Conservation (phyloP, 2,888 invertebrate genomes). For the Brassicogethes aeneus region DNA sequence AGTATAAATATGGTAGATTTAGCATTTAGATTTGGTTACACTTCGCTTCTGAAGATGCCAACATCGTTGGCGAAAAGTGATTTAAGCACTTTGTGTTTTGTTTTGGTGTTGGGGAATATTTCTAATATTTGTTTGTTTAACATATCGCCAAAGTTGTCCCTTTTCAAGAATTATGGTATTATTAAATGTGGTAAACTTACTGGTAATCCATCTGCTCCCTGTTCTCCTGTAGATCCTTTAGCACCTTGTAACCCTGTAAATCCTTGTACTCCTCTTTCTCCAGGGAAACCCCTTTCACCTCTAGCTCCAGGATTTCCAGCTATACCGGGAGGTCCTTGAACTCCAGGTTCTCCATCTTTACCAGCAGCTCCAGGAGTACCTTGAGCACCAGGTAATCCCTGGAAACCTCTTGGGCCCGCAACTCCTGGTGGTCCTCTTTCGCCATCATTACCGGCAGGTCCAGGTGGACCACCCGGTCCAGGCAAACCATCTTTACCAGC, state of each 20-base stretch:
- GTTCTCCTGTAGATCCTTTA: conserved; percentile 56
- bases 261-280: conserved; percentile 64
- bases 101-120: too few species aligned
- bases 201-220: conserved; percentile 60
- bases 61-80: too few species aligned
- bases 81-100: too few species aligned
- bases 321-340: conserved; percentile 53
- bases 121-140: too few species aligned
- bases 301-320: conserved; percentile 48
- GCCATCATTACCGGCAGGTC: conserved; percentile 61
- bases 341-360: conserved; percentile 72
- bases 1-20: too few species aligned
- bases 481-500: conserved; percentile 68
- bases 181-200: conserved; percentile 42
- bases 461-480: conserved; percentile 66
- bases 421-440: conserved; percentile 69
- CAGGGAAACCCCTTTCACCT: conserved; percentile 63
- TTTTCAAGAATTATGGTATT: background rate
- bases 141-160: too few species aligned
- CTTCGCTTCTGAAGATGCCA: too few species aligned
- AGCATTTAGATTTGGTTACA: too few species aligned
- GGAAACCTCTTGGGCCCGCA: conserved; percentile 71
- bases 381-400: conserved; percentile 60
- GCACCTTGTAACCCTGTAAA: conserved; percentile 55
- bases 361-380: conserved; percentile 67